Conservation (phyloP, 2,113 vertebrate species). For the Macrotus californicus region DNA sequence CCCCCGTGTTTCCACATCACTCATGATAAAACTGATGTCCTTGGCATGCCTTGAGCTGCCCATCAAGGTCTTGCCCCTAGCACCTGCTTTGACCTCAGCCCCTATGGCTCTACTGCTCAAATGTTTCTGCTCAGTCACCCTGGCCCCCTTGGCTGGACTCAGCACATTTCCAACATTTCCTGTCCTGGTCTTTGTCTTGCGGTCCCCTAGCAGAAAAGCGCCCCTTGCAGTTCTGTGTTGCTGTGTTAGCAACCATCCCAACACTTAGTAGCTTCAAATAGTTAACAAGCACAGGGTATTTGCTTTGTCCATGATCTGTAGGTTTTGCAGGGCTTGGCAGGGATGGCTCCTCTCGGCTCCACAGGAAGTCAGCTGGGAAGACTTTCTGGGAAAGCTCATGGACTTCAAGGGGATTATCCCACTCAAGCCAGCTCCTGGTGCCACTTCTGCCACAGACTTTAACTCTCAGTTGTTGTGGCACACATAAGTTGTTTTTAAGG, state of each 20-base stretch:
- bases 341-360: not conserved
- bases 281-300: too few species aligned
- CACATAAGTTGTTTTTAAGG: not conserved
- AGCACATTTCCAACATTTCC: too few species aligned
- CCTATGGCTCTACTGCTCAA: not conserved
- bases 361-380: not conserved
- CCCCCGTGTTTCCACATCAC: not conserved
- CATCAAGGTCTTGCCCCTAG: not conserved
- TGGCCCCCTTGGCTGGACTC: not conserved
- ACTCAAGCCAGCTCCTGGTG: not conserved
- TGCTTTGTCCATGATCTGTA: not conserved
- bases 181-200: not conserved
- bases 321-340: not conserved
- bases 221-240: not conserved
- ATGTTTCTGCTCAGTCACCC: not conserved
- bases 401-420: fast-evolving
- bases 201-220: not conserved
- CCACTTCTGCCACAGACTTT: not conserved
- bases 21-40: not conserved
- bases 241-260: not conserved
- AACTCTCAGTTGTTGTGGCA: not conserved
- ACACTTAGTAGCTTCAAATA: not conserved
- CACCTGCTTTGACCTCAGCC: not conserved
- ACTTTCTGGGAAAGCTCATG: not conserved
- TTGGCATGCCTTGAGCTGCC: not conserved